A percentile compares a stretch with the other conserved stretches of the same genome.
These are phyloP conservation scores for Melopsittacus undulatus DNA, from an alignment of 2,797 vertebrate species.

Conservation along the genomic window DNA sequence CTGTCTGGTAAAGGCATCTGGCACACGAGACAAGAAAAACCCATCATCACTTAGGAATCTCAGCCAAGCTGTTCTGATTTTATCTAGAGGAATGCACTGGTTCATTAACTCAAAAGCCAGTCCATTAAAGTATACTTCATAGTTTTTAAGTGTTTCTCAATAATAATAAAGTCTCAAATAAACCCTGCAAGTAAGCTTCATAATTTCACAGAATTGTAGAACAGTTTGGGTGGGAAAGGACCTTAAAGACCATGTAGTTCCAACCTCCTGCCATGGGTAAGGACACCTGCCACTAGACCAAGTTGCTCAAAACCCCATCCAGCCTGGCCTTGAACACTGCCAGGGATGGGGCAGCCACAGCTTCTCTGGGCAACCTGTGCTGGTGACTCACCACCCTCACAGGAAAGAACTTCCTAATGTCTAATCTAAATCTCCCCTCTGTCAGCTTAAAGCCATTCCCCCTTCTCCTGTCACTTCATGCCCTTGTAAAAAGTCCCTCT, in stretches of 20 bases:
- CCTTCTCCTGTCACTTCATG: neutral
- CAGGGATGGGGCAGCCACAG: neutral
- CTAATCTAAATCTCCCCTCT: neutral
- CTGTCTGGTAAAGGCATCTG: neutral
- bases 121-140: neutral
- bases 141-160: neutral
- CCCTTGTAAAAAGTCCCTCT: neutral
- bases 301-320: neutral
- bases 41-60: neutral
- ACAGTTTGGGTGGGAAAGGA: neutral
- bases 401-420: neutral
- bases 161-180: neutral
- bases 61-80: slow-evolving; percentile 8
- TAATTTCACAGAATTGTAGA: neutral
- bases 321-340: neutral
- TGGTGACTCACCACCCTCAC: neutral
- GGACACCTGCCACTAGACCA: neutral
- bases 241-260: neutral
- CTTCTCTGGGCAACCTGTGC: neutral
- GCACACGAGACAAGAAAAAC: neutral
- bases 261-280: neutral
- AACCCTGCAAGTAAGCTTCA: neutral
- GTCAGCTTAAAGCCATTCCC: neutral
- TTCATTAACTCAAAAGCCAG: slow-evolving; percentile 28
- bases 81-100: neutral